Conservation (phyloP, 2,888 invertebrate genomes). For the Thecocarcelia acutangulata region DNA sequence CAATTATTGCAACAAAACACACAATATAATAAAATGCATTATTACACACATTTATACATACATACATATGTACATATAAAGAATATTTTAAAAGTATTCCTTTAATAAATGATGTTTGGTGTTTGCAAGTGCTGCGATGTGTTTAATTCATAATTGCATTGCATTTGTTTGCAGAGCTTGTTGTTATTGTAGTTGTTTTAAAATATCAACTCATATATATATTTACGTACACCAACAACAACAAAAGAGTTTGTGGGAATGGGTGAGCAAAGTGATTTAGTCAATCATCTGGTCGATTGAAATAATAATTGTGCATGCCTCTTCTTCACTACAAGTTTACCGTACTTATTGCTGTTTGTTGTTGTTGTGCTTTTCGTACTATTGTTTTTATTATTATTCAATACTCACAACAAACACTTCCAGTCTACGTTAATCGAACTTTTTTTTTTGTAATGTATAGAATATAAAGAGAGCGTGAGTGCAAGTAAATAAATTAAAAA, state of each 20-base stretch:
- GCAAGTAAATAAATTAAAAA: constrained; percentile 17
- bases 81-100: constrained; percentile 25
- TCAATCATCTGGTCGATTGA: constrained; percentile 59
- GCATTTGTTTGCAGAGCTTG: constrained; percentile 2
- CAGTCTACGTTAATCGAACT: constrained; percentile 44
- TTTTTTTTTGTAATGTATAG: constrained; percentile 24
- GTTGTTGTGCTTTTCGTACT: background rate
- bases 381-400: constrained; percentile 32
- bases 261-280: constrained; percentile 30
- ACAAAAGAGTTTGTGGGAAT: constrained; percentile 33
- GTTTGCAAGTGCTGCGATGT: background rate
- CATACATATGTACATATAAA: constrained; percentile 9
- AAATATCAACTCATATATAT: background rate
- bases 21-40: background rate
- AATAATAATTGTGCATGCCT: constrained; percentile 44
- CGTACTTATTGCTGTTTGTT: constrained; percentile 26
- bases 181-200: constrained; percentile 39
- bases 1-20: constrained; percentile 18
- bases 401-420: constrained; percentile 41
- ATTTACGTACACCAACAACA: background rate
- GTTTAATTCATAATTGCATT: constrained; percentile 25
- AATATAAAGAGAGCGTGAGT: constrained; percentile 52
- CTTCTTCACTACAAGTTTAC: constrained; percentile 16
- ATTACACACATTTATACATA: background rate
- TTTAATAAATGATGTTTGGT: background rate